Base-by-base conservation (phyloP, 2,797 vertebrate genomes). In the Spatula clypeata region DNA sequence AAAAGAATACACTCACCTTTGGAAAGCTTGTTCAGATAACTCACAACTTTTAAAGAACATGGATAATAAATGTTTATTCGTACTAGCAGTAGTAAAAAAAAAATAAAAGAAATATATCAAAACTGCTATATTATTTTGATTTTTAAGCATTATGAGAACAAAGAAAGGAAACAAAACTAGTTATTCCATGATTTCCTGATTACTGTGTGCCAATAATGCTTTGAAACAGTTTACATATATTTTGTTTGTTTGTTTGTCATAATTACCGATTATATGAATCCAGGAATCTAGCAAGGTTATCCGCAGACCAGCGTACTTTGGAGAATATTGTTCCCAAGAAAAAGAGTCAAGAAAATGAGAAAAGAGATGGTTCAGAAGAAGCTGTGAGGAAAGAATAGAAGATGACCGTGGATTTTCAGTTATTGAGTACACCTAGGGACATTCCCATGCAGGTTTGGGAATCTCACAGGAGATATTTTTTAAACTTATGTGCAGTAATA, bases 191-290 rank as follows among this genome's bases (percentile, higher is more conserved):
- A 23, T 65, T 79, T 89, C 55, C 18, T 75, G 9, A 31, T 64
- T 19, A 64, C 12, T 44, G 1, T 53, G 13, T 54, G 31, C 42
- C 76, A 32, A 3, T 54, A 71, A 21, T 70, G 12, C n/a, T 91
- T 93, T 85, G 69, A 87, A 96, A 85, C 6, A 49, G 21, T 76
- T 84, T 92, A 10, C 6, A 76, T 91, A 57, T 31, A 65, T 66
- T 36, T 47, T 53, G 40, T 53, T 84, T 47, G 6, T 23, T 47
- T 21, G 21, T 70, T 81, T 70, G 19, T 87, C 23, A 15, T 61
- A 53, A 14, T 6, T 85, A 53, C n/a, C 23, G 31, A 10, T 51
- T 85, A 55, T 87, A 58, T 4, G 54, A 88, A 87, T 58, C 15
- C 9, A 58, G 34, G 7, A 15, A 49, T 57, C n/a, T 77, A 21